phyloP scores from a whole-genome alignment of 2,113 vertebrate species.

The Tursiops truncatus region DNA sequence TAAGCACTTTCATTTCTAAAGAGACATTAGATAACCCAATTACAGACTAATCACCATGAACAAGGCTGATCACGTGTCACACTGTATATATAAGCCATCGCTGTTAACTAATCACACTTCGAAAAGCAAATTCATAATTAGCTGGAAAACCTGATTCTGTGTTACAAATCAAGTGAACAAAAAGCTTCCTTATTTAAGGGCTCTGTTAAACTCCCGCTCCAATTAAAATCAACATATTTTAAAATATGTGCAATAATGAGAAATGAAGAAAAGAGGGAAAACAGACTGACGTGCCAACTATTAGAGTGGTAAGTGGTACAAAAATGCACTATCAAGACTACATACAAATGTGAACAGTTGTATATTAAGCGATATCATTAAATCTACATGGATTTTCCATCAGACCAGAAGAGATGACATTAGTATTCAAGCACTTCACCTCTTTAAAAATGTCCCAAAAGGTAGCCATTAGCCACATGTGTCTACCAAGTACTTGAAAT shows the following conservation, averaged over 20 bases:
- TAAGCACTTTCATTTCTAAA: conserved; percentile 48
- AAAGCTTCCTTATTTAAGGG: background rate
- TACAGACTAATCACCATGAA: background rate
- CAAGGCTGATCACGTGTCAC: background rate
- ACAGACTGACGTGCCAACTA: background rate
- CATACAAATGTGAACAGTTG: background rate
- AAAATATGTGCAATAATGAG: background rate
- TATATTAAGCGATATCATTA: background rate
- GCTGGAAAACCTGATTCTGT: background rate
- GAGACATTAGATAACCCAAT: conserved; percentile 43
- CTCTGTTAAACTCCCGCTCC: background rate
- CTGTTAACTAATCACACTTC: background rate
- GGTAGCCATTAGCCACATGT: background rate
- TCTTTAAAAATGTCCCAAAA: background rate
- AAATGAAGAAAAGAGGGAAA: background rate
- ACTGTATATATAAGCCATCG: background rate
- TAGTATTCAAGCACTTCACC: background rate
- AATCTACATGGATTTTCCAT: background rate
- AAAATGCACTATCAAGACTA: background rate
- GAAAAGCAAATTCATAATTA: background rate
- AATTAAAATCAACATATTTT: conserved; percentile 20
- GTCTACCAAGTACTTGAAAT: background rate
- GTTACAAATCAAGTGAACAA: background rate
- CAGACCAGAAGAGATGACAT: background rate
- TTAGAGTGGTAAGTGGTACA: background rate